A percentile compares a stretch with the other conserved stretches of the same genome.
Conservation (phyloP, 2,113 vertebrate species). For the Conger conger region DNA sequence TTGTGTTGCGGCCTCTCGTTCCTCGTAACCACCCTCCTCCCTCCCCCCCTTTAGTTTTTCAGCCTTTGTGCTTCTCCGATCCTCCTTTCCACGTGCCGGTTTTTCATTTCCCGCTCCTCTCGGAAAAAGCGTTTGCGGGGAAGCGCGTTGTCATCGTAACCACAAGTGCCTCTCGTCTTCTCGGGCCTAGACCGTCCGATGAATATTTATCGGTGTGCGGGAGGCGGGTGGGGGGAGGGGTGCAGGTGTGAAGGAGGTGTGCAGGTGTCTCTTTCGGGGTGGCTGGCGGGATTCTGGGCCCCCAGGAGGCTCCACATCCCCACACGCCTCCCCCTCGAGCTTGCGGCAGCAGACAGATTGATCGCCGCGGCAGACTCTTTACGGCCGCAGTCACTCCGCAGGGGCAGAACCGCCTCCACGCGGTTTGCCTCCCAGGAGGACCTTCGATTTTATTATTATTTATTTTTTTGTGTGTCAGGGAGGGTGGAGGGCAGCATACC, state of each 20-base stretch:
- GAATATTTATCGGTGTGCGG: conserved; percentile 57
- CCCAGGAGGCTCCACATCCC: neutral
- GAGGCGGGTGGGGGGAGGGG: conserved; percentile 21
- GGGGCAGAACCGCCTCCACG: conserved; percentile 37
- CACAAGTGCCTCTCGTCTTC: conserved; percentile 38
- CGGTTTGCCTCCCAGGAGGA: conserved; percentile 48
- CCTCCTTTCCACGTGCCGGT: conserved; percentile 35
- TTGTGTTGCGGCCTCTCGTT: neutral
- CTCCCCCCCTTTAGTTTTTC: neutral
- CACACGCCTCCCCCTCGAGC: conserved; percentile 21
- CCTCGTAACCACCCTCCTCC: neutral
- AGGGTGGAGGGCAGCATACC: conserved; percentile 25
- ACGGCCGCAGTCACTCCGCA: conserved; percentile 50
- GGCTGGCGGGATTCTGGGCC: neutral
- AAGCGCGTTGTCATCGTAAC: conserved; percentile 54
- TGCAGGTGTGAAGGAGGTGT: conserved; percentile 46
- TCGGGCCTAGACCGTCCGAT: conserved; percentile 43
- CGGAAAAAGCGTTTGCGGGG: conserved; percentile 29
- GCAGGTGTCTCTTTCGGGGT: conserved; percentile 19
- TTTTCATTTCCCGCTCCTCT: conserved; percentile 37
- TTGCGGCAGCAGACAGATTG: conserved; percentile 43
- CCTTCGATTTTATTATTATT: conserved; percentile 45
- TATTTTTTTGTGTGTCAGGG: neutral
- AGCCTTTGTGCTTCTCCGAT: conserved; percentile 15
- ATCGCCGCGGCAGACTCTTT: conserved; percentile 48